Conservation (phyloP, 2,888 invertebrate species). For the Pandemis corylana region DNA sequence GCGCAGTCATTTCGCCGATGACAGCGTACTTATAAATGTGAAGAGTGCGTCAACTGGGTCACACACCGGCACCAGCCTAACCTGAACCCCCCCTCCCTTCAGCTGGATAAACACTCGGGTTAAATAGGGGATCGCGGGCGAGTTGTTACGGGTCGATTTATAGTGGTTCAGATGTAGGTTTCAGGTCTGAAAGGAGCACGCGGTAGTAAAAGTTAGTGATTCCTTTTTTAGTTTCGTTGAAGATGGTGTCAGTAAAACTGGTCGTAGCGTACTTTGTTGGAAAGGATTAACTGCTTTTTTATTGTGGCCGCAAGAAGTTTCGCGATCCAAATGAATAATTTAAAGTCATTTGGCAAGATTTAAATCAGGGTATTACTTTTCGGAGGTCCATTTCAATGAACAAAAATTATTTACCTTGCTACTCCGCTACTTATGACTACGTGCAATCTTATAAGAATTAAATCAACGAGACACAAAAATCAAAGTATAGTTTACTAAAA, state of each 20-base stretch:
- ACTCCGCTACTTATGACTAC: no score
- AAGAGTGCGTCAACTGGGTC: constrained; percentile 42
- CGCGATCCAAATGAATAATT: no score
- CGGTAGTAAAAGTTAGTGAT: neutral
- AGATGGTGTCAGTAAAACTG: neutral
- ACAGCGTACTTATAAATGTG: constrained; percentile 39
- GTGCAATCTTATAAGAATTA: no score
- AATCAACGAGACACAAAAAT: no score
- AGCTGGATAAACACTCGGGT: neutral
- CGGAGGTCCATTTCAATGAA: no score
- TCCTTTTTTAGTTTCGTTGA: constrained; percentile 1
- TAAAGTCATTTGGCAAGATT: no score
- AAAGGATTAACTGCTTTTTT: neutral
- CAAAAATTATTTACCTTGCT: no score
- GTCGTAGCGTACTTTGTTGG: no score
- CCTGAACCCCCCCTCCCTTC: constrained; percentile 3
- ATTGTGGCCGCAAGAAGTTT: neutral
- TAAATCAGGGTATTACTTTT: no score
- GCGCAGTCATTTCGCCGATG: constrained; percentile 46
- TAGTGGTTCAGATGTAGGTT: neutral
- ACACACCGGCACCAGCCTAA: constrained; percentile 2
- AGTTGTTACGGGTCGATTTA: neutral
- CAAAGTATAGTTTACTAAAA: no score
- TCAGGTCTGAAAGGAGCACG: constrained; percentile 7
- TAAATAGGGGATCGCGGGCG: neutral